Evolutionary conservation across 2,888 invertebrate species (phyloP).

Genomic region (Drosophila villosipedis): DNA sequence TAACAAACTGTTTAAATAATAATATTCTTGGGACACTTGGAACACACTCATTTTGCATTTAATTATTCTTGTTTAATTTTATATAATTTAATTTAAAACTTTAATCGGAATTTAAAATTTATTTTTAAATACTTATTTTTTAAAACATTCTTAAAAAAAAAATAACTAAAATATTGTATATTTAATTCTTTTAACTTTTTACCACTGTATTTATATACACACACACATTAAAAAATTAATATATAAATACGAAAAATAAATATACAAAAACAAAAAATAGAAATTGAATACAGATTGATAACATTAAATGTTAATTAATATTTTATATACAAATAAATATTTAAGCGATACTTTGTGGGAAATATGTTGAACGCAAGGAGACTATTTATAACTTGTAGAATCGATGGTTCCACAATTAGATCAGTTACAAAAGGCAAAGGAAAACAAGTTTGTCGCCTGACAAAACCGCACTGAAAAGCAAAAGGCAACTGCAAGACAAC

Average conservation of each 20-base stretch:
- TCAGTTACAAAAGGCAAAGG: constrained; percentile 21
- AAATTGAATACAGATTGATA: background rate
- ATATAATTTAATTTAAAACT: background rate
- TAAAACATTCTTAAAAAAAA: background rate
- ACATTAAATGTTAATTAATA: background rate
- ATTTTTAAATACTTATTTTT: background rate
- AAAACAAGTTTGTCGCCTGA: constrained; percentile 27
- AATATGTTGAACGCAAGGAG: background rate
- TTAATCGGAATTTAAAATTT: background rate
- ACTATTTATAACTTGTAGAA: background rate
- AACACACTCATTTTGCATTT: background rate
- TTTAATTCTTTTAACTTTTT: background rate
- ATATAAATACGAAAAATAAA: background rate
- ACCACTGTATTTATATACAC: too few relatives aligned
- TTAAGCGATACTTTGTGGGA: background rate
- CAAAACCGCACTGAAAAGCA: background rate
- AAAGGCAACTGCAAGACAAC: constrained; percentile 27
- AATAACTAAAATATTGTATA: background rate
- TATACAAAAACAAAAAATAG: background rate
- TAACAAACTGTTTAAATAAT: background rate
- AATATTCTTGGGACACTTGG: background rate
- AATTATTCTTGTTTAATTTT: background rate
- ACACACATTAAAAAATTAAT: too few relatives aligned
- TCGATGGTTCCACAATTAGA: constrained; percentile 20
- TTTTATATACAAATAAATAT: background rate